phyloP scores from a whole-genome alignment of 1,140 invertebrate genomes.

The Globodera rostochiensis region DNA sequence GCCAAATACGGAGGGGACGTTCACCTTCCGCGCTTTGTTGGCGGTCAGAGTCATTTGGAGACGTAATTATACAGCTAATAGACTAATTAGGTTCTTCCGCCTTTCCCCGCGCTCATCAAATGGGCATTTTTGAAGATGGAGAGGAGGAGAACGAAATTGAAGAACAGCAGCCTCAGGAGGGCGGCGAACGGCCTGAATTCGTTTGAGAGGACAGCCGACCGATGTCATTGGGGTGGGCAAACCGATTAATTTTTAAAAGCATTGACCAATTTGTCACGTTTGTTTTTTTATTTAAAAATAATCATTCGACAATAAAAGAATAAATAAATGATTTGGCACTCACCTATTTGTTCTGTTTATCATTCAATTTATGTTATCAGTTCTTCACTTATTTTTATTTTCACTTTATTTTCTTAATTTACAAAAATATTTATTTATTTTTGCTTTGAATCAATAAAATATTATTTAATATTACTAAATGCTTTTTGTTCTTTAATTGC shows the following conservation, averaged over 20 bases:
- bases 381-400: neutral
- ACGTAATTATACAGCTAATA: too few species aligned
- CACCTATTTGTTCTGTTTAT: too few species aligned
- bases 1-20: neutral
- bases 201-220: neutral
- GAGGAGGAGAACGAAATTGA: neutral
- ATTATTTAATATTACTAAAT: conserved; percentile 5
- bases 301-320: too few species aligned
- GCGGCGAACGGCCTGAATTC: neutral
- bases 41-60: neutral
- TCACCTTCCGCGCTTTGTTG: neutral
- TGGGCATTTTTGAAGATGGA: neutral
- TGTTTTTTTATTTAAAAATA: too few species aligned
- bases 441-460: conserved; percentile 8
- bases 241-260: too few species aligned
- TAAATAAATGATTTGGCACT: too few species aligned
- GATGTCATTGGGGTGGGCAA: too few species aligned
- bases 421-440: neutral
- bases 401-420: neutral
- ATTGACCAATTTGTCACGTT: too few species aligned
- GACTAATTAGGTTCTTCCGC: neutral
- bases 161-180: neutral
- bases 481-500: neutral
- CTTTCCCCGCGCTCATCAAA: neutral
- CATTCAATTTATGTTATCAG: too few species aligned